Base-by-base conservation (phyloP, 2,888 invertebrate genomes). In the Agonopterix heracliana region DNA sequence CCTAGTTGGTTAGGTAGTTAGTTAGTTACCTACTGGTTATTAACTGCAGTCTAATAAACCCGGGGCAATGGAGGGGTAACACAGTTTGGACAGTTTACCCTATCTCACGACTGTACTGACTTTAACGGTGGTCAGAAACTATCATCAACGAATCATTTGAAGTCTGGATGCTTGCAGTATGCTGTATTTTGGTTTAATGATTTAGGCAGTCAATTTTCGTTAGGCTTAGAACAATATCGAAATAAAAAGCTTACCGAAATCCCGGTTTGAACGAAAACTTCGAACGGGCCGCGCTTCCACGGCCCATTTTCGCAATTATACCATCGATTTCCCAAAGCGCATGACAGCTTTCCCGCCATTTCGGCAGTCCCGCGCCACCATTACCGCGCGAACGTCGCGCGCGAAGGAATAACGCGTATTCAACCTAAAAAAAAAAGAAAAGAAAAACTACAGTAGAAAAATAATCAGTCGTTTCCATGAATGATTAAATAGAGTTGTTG, bases 321-420 rank as follows among this genome's bases (percentile, higher is more conserved):
- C 62, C 83, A 87, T 87, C 81, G 87, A 87, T 87, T 85, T 85
- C 79, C 67, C 69, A 78, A 66, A 71, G 87, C 87, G 87, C 87
- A 87, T 86, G 87, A 74, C 83, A 64, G 60, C 53, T 63, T 79
- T 77, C 76, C 72, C 78, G 66, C 74, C 71, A 66, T 69, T 67
- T 65, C 64, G 62, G 53, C 64, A 71, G 79, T 78, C 52, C 60
- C 71, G 68, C 68, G 71, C 64, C 60, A 65, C 58, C 63, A 54
- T 59, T 57, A 56, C 53, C 47, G 54, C 48, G 52, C 54, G 51
- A 50, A 53, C 59, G 66, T 59, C 52, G 54, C 58, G 63, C 62
- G 63, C 54, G 53, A 41, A 17, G 5, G 36, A 13, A 11, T 8
- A 26, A 10, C 45, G 45, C 17, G 45, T 38, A 56, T 57, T 53